Conservation (phyloP, 2,888 invertebrate species). For the Linnaemya vulpina region DNA sequence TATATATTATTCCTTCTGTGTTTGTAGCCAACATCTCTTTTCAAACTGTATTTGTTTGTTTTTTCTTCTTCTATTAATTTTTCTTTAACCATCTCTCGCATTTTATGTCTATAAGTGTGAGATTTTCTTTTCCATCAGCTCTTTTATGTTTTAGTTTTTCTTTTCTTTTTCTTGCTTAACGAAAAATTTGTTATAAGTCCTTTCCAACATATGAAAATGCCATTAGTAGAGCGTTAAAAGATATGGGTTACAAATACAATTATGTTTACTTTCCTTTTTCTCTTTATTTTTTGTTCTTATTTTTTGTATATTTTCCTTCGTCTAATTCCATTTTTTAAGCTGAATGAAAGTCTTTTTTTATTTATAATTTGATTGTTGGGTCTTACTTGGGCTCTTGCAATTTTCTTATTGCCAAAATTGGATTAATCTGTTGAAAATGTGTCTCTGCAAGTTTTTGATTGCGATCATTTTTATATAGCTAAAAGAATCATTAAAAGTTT, state of each 20-base stretch:
- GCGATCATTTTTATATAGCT: constrained; percentile 46
- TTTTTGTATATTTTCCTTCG: not conserved
- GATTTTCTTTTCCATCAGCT: constrained; percentile 18
- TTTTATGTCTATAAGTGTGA: constrained; percentile 21
- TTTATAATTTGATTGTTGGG: constrained; percentile 37
- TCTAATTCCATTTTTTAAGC: constrained; percentile 11
- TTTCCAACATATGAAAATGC: constrained; percentile 48
- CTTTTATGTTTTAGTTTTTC: not conserved
- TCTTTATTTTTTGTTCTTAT: not conserved
- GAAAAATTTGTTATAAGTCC: constrained; percentile 43
- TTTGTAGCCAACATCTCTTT: not conserved
- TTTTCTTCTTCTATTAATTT: not conserved
- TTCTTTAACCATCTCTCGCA: not conserved
- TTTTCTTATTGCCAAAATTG: constrained; percentile 52
- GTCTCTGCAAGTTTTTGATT: constrained; percentile 61
- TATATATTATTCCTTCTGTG: not conserved
- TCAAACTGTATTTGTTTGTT: constrained; percentile 6
- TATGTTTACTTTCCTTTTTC: constrained; percentile 23
- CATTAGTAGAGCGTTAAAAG: constrained; percentile 54
- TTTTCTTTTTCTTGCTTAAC: too few species aligned
- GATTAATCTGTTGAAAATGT: constrained; percentile 61
- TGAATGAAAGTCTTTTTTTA: not conserved
- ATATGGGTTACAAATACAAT: constrained; percentile 55
- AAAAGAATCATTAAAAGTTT: constrained; percentile 51
- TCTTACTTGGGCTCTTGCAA: constrained; percentile 9